A percentile compares a stretch with the other conserved stretches of the same genome.
phyloP scores from a whole-genome alignment of 2,888 invertebrate species.

The Zaprionus lineosus region DNA sequence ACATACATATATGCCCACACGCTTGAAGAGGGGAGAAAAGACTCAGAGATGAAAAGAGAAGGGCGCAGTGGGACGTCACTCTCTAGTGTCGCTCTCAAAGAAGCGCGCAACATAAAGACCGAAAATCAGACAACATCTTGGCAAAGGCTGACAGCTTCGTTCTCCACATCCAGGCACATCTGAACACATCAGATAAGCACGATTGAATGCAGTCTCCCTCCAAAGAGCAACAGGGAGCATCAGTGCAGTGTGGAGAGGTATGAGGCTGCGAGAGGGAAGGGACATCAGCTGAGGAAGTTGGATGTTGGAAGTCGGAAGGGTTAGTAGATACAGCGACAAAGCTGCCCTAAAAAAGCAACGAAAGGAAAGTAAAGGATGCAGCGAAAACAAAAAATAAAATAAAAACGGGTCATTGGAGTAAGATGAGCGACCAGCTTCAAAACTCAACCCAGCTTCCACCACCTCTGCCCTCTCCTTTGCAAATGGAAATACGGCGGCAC shows the following conservation, averaged over 20 bases:
- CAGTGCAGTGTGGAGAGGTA: too few relatives aligned
- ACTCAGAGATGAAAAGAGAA: background rate
- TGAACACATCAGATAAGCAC: conserved; percentile 67
- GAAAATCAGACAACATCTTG: conserved; percentile 77
- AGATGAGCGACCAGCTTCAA: conserved; percentile 54
- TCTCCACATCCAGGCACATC: conserved; percentile 29
- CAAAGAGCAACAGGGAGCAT: background rate
- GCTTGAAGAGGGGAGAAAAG: background rate
- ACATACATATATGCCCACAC: background rate
- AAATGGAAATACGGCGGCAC: conserved; percentile 48
- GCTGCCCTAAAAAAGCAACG: conserved; percentile 52
- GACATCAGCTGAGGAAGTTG: background rate
- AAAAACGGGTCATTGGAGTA: conserved; percentile 77
- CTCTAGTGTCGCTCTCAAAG: conserved; percentile 53
- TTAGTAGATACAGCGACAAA: conserved; percentile 44
- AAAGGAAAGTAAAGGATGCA: conserved; percentile 44
- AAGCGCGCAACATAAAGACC: conserved; percentile 67
- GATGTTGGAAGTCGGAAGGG: background rate
- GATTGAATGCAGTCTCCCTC: conserved; percentile 68
- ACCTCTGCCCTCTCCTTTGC: background rate
- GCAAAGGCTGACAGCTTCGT: conserved; percentile 31
- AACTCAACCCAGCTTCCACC: conserved; percentile 3
- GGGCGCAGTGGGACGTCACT: background rate
- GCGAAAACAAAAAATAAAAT: conserved; percentile 60
- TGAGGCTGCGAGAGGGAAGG: too few relatives aligned